Evolutionary conservation across 1,140 invertebrate species (phyloP).

Genomic region (Danaus melanippus): DNA sequence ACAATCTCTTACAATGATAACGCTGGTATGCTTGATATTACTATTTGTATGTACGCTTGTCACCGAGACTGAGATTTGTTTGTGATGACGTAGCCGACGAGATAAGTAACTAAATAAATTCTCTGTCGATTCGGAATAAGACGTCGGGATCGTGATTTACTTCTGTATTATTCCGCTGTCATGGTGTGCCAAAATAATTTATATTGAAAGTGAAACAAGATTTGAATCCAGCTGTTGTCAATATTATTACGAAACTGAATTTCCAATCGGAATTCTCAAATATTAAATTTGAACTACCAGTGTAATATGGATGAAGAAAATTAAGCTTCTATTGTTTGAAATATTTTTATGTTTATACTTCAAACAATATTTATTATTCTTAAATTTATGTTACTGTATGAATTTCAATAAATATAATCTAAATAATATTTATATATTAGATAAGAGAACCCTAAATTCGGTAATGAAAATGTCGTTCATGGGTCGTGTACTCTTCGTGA

Average conservation of each 20-base stretch:
- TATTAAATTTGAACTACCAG: too few relatives aligned
- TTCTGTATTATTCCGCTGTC: conserved; percentile 13
- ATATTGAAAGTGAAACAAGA: conserved; percentile 7
- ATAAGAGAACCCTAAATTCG: too few relatives aligned
- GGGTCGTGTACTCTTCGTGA: conserved; percentile 2
- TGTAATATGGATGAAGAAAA: too few relatives aligned
- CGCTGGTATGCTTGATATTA: conserved; percentile 37
- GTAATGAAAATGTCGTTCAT: conserved; percentile 7
- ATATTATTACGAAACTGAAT: conserved; percentile 16
- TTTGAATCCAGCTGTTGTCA: conserved; percentile 13
- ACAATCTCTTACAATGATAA: conserved; percentile 63
- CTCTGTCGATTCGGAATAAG: conserved; percentile 24
- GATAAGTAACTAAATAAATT: conserved; percentile 22
- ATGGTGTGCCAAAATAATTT: conserved; percentile 13
- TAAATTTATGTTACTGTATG: background rate
- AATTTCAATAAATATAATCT: too few relatives aligned
- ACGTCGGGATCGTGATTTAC: conserved; percentile 24
- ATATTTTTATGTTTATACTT: too few relatives aligned
- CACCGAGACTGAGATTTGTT: conserved; percentile 56
- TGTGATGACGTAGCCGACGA: conserved; percentile 41
- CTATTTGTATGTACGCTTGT: conserved; percentile 52
- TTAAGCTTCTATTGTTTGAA: too few relatives aligned
- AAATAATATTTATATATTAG: too few relatives aligned
- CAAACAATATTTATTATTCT: too few relatives aligned
- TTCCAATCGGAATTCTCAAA: background rate